Evolutionary conservation across 1,140 invertebrate genomes (phyloP), one percentile per base, ranked within the genome.

Genomic region (Mycetomoellerius zeteki): DNA sequence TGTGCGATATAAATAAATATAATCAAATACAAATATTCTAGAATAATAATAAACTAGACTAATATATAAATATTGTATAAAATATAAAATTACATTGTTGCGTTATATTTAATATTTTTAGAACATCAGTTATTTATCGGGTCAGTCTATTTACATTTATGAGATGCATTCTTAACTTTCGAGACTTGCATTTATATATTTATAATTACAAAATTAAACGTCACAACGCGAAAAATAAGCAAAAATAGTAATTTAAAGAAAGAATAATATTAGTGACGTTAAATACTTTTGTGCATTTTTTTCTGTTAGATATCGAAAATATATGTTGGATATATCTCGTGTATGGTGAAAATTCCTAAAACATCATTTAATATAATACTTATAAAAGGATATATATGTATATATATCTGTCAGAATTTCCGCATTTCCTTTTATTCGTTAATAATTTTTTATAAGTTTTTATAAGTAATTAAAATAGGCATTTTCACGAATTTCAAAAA

Each of bases 41-140:
- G 52, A 37, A 73, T 33, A 56, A 33, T 72, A 73, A 58, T 75
- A 56, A 73, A 56, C 33, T 1, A 4, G 2, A 73, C 30, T 37
- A 7, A 56, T 19, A 73, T 58, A 76, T 43, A 76, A 43, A 43
- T 62, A 64, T 77, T 27, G 2, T 47, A 47, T 77, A 64, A 64
- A 64, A 47, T 47, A 64, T 30, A 62, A 64, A 77, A 77, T n/a
- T 47, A 47, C 56, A 43, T 62, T 47, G 14, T 62, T 43, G 21
- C 3, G 4, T 80, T 65, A 67, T 27, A 80, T 56, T 47, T 50
- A 30, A 50, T 50, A 65, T 30, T 60, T 54, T 80, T 52, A 67
- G n/a, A 80, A 37, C 47, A 80, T 69, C 62, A 43, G 37, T 43
- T 43, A 43, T 43, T 12, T 43, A 43, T 43, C 37, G 10, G 37